Percentiles rank a stretch among this genome's conserved stretches.
Conservation (phyloP, 2,888 invertebrate genomes). For the Steinernema hermaphroditum region DNA sequence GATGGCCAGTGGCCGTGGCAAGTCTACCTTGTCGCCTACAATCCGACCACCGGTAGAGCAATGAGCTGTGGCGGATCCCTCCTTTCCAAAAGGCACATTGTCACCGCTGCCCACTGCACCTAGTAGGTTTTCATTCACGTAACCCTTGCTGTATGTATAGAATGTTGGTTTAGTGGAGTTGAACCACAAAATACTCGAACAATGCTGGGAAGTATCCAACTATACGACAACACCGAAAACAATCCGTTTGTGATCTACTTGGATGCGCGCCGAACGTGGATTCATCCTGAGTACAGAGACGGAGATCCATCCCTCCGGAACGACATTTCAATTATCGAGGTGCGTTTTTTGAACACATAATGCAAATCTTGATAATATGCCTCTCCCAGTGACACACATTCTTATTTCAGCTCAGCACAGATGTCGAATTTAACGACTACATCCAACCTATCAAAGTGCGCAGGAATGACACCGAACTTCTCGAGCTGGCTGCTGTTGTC, state of each 20-base stretch:
- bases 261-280: neutral
- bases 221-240: neutral
- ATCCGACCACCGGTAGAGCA: neutral
- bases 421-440: slow-evolving; percentile 11
- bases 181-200: neutral
- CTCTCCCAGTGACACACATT: neutral
- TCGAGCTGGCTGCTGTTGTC: neutral
- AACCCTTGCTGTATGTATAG: too few relatives aligned
- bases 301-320: slow-evolving; percentile 7
- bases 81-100: neutral
- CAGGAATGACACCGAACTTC: neutral
- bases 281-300: neutral
- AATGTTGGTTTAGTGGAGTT: neutral
- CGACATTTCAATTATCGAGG: slow-evolving; percentile 19
- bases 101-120: slow-evolving; percentile 21
- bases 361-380: too few relatives aligned
- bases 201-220: slow-evolving; percentile 17
- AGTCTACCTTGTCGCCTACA: slow-evolving; percentile 1
- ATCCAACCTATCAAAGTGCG: slow-evolving; percentile 13
- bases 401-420: neutral
- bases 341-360: too few relatives aligned
- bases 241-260: slow-evolving; percentile 2
- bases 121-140: neutral
- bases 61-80: slow-evolving; percentile 3
- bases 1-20: slow-evolving; percentile 18